A percentile compares a stretch with the other conserved stretches of the same genome.
These are phyloP conservation scores for Myotis daubentonii DNA, from an alignment of 2,797 vertebrate genomes.

Conservation along the genomic window DNA sequence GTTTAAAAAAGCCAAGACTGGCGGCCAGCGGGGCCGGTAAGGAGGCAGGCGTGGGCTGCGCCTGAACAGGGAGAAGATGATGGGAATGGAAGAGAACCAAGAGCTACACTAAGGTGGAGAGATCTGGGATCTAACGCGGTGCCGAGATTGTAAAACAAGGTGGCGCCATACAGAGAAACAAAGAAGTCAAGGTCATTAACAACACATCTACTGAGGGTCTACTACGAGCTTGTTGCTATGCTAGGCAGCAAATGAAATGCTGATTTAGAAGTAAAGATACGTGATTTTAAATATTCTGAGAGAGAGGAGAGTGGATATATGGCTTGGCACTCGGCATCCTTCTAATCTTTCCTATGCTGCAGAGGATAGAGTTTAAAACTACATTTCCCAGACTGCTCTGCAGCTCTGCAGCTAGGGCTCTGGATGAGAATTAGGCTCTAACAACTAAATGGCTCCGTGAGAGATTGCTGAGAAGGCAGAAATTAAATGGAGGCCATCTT, in stretches of 20 bases:
- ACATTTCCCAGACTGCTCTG: neutral
- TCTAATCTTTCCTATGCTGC: neutral
- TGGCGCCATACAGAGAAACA: neutral
- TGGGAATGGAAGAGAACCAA: neutral
- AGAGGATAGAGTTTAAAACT: neutral
- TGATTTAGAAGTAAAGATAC: neutral
- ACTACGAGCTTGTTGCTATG: neutral
- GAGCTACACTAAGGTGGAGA: neutral
- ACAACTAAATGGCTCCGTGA: neutral
- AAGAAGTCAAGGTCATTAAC: neutral
- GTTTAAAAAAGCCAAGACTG: neutral
- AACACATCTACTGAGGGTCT: neutral
- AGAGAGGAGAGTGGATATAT: fast-evolving
- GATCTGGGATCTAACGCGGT: neutral
- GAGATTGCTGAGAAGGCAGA: neutral
- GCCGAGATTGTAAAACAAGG: neutral
- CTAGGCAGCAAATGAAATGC: neutral
- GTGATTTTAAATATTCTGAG: neutral
- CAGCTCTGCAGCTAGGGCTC: neutral
- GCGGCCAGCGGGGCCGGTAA: neutral
- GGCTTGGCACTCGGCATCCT: neutral
- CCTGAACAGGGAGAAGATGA: neutral
- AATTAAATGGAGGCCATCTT: neutral
- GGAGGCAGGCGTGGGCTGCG: neutral
- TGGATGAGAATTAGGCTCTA: neutral